Base-by-base conservation (phyloP, 1,140 invertebrate genomes). In the Steinernema feltiae region DNA sequence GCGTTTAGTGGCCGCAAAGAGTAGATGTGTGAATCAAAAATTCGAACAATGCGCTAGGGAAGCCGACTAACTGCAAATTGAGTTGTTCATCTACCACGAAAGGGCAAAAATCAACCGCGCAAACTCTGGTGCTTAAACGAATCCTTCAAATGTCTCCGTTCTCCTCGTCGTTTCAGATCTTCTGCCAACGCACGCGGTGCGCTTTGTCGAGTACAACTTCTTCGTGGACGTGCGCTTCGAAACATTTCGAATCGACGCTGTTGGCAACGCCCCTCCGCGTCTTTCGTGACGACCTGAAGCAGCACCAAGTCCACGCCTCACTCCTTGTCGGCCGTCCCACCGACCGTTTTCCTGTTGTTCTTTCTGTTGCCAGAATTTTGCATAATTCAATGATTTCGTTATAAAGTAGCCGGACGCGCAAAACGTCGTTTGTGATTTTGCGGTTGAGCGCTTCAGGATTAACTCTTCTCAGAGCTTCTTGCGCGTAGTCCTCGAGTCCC, bases 151-250 rank as follows among this genome's bases (percentile, higher is more conserved):
- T 41, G 7, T 41, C 35, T 18, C 7, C 35, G 35, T 41, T 41
- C 18, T n/a, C 15, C 7, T 27, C 53, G 7, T 63, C 53, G 18
- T 17, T 63, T 63, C 53, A 63, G 53, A 63, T 15, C 53, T 63
- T 27, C 53, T 3, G 12, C 24, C 24, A 3, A 3, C 53, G 15
- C 2, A 27, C 24, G 24, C 12, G 7, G 24, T 63, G 7, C 53
- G 53, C 53, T 63, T 63, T 21, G 24, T 63, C 53, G 53, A 63
- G 24, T 63, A 63, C 53, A 27, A 63, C 53, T 63, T 63, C 53
- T 63, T 63, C 53, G 53, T 63, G 12, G 53, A 63, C 53, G 53
- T 63, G 53, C 53, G 53, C 53, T 63, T 63, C 24, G 53, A 63
- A 27, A 63, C 53, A 3, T 63, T 63, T 21, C 53, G 53, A 63